Evolutionary conservation across 1,140 invertebrate species (phyloP).

Genomic region (Bombus breviceps): DNA sequence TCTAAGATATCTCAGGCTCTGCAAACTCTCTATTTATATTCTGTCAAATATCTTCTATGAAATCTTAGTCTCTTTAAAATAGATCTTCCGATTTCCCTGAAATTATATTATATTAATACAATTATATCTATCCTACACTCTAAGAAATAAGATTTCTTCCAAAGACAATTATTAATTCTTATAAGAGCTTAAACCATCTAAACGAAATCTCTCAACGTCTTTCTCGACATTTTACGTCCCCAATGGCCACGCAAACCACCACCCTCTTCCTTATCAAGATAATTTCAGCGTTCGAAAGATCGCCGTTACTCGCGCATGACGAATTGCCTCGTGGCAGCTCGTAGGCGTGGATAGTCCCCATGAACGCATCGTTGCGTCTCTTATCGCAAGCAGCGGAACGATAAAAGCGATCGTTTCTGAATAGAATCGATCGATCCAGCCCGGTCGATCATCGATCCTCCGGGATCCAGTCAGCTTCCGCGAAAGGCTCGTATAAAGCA

Average conservation of each 20-base stretch:
- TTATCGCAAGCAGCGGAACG: slow-evolving; percentile 36
- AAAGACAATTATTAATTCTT: background rate
- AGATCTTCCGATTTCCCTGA: too few species aligned
- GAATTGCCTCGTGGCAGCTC: slow-evolving; percentile 30
- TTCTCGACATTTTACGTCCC: background rate
- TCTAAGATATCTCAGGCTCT: too few species aligned
- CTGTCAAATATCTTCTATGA: too few species aligned
- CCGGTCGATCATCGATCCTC: slow-evolving; percentile 44
- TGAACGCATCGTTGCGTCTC: slow-evolving; percentile 39
- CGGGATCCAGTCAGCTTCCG: slow-evolving; percentile 31
- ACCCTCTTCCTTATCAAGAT: background rate
- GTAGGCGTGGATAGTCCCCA: slow-evolving; percentile 47
- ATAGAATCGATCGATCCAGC: slow-evolving; percentile 41
- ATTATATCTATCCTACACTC: too few species aligned
- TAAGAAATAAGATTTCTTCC: background rate
- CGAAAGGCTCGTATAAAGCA: slow-evolving; percentile 23
- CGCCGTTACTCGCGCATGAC: background rate
- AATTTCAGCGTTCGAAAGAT: background rate
- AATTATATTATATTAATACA: too few species aligned
- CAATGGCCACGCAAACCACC: background rate
- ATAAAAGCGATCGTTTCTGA: slow-evolving; percentile 31
- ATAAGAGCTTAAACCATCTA: background rate
- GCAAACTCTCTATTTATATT: too few species aligned
- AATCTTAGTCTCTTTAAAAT: too few species aligned
- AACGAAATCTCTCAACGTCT: background rate